Evolutionary conservation across 2,113 vertebrate species (phyloP).

Genomic region (Nerophis ophidion): DNA sequence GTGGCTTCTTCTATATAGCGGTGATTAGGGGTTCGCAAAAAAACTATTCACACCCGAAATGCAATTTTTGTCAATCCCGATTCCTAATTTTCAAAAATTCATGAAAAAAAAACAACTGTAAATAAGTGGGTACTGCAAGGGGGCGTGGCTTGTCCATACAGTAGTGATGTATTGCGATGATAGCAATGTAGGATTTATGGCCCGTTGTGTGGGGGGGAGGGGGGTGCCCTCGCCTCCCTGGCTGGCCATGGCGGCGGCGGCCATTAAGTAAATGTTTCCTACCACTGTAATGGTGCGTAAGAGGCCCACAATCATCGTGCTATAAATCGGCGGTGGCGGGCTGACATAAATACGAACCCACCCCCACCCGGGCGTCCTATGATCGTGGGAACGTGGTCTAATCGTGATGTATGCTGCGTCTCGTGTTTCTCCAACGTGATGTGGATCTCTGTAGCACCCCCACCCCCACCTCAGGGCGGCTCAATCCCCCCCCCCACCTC

Average conservation of each 20-base stretch:
- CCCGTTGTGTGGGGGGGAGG: slow-evolving; percentile 4
- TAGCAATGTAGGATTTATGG: slow-evolving; percentile 58
- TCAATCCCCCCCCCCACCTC: slow-evolving; percentile 33
- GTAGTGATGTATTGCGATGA: slow-evolving; percentile 51
- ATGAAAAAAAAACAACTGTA: no score
- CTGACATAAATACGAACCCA: slow-evolving; percentile 68
- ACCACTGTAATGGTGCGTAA: slow-evolving; percentile 76
- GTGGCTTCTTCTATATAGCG: no score
- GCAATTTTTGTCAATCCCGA: no score
- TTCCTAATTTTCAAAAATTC: no score
- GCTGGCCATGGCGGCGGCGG: slow-evolving; percentile 35
- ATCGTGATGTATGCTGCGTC: slow-evolving; percentile 77
- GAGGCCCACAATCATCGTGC: slow-evolving; percentile 72
- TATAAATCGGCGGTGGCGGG: slow-evolving; percentile 61
- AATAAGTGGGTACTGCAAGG: not conserved
- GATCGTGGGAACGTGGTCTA: slow-evolving; percentile 75
- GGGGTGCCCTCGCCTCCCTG: slow-evolving; percentile 27
- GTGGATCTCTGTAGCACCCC: slow-evolving; percentile 72
- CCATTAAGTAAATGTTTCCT: slow-evolving; percentile 77
- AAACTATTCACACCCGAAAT: no score
- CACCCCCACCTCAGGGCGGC: slow-evolving; percentile 27
- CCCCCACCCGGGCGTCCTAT: slow-evolving; percentile 64
- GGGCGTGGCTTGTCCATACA: slow-evolving; percentile 6
- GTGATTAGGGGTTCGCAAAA: no score
- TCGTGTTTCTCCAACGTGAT: slow-evolving; percentile 76